Conservation (phyloP, 2,888 invertebrate genomes). For the Thelaira solivaga region DNA sequence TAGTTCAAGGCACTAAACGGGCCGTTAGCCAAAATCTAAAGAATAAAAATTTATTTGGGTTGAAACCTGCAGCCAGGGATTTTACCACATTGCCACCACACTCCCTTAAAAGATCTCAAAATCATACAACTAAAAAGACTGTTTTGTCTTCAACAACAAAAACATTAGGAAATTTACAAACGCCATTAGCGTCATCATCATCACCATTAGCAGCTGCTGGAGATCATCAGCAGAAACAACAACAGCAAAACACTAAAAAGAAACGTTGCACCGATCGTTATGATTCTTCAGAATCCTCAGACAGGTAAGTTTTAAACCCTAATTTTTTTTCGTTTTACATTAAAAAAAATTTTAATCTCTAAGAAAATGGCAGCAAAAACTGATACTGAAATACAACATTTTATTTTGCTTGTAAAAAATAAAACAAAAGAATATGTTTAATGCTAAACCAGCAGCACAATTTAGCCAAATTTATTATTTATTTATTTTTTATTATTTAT, state of each 20-base stretch:
- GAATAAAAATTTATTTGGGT: constrained; percentile 16
- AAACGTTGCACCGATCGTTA: constrained; percentile 93
- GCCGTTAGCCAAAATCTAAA: background rate
- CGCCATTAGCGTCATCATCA: constrained; percentile 17
- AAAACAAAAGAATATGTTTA: no score
- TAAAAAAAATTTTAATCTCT: no score
- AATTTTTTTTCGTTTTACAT: background rate
- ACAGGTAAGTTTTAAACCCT: constrained; percentile 83
- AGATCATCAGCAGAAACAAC: constrained; percentile 31
- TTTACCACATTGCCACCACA: constrained; percentile 18
- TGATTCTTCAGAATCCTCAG: constrained; percentile 95
- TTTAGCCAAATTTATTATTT: no score
- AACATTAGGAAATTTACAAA: constrained; percentile 35
- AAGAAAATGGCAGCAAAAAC: no score
- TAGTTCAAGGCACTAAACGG: constrained; percentile 31
- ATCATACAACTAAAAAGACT: constrained; percentile 46
- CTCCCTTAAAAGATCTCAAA: constrained; percentile 58
- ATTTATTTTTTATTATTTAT: no score
- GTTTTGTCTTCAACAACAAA: constrained; percentile 47
- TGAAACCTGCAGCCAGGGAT: constrained; percentile 29
- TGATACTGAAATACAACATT: no score
- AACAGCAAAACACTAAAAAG: constrained; percentile 78
- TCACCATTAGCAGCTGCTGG: constrained; percentile 11
- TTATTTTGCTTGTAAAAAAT: no score
- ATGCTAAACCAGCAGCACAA: no score